Base-by-base conservation (phyloP, 2,888 invertebrate species). In the Agriopis marginaria region DNA sequence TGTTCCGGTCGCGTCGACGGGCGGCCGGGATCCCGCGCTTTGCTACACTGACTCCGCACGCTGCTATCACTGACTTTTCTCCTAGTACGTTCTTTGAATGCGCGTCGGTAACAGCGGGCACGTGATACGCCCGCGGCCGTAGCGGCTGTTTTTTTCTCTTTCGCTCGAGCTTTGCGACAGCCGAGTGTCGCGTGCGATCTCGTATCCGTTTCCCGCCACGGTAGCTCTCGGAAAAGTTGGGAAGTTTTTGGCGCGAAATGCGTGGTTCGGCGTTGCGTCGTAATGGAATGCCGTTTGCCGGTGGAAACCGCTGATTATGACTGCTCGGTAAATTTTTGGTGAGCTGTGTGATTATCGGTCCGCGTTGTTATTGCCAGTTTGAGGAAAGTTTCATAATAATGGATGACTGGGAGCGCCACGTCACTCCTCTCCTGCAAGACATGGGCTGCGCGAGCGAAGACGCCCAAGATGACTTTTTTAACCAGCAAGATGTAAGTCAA, bases 341-440 rank as follows among this genome's bases (percentile, higher is more conserved):
- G 90, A 86, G 83, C 84, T 87, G 90, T 90, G 89, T 90, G 89
- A 83, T 87, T 82, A 76, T 83, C 84, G 78, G 81, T 84, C 86
- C 82, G 82, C 82, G 80, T 79, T 83, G 75, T 69, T 74, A 75
- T 75, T 79, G 79, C 78, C 81, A 77, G 79, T 81, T 82, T 80
- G 82, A 82, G 81, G 79, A 77, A 81, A 86, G 82, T 85, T 86
- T 80, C 66, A 74, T 84, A 82, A 90, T 86, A 85, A 94, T 94
- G 94, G 95, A 95, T 90, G 95, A 95, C 86, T 95, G 95, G 95
- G 95, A 95, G 88, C 92, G 95, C 78, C 95, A 95, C 83, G 95
- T 95, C 74, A 94, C 95, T 69, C 95, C 95, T 58, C 93, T 95
- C 71, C 90, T 95, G 74, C 95, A 95, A 85, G 95, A 95, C 82